These are phyloP conservation scores for Solenopsis fugax DNA, from an alignment of 1,140 invertebrate genomes.

Conservation along the genomic window DNA sequence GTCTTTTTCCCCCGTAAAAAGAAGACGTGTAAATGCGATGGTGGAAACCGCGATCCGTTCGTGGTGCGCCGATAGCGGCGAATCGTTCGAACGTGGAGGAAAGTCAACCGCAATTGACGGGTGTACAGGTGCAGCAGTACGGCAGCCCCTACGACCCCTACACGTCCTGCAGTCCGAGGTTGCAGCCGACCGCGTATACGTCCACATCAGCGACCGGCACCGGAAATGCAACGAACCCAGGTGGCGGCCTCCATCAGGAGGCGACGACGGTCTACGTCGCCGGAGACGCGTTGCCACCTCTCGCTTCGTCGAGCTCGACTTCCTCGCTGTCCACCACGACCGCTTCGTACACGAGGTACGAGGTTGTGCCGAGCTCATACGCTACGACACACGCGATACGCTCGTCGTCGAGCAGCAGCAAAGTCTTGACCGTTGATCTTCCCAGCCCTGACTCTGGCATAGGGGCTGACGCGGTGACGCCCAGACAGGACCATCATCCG, in stretches of 20 bases:
- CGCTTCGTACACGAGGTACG: conserved; percentile 85
- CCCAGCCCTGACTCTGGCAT: conserved; percentile 97
- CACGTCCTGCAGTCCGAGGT: conserved; percentile 86
- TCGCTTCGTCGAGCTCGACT: conserved; percentile 85
- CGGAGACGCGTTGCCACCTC: conserved; percentile 82
- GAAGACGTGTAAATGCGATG: conserved; percentile 15
- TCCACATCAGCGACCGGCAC: conserved; percentile 84
- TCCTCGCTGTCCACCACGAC: conserved; percentile 83
- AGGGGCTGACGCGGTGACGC: conserved; percentile 96
- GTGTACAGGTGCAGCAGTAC: conserved; percentile 83
- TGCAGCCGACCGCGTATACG: conserved; percentile 86
- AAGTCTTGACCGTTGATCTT: conserved; percentile 95
- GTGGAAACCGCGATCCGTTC: neutral
- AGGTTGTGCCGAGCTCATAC: conserved; percentile 85
- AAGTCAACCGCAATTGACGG: conserved; percentile 14
- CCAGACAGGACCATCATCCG: conserved; percentile 93
- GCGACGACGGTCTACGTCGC: conserved; percentile 84
- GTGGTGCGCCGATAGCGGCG: neutral
- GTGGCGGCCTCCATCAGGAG: conserved; percentile 83
- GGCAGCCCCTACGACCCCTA: conserved; percentile 86
- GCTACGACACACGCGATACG: conserved; percentile 84
- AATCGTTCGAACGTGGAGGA: neutral
- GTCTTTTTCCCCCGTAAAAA: neutral
- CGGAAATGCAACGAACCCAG: conserved; percentile 82
- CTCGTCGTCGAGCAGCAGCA: conserved; percentile 87